phyloP scores from a whole-genome alignment of 2,888 invertebrate genomes.

The Nipponacmea schrenckii region DNA sequence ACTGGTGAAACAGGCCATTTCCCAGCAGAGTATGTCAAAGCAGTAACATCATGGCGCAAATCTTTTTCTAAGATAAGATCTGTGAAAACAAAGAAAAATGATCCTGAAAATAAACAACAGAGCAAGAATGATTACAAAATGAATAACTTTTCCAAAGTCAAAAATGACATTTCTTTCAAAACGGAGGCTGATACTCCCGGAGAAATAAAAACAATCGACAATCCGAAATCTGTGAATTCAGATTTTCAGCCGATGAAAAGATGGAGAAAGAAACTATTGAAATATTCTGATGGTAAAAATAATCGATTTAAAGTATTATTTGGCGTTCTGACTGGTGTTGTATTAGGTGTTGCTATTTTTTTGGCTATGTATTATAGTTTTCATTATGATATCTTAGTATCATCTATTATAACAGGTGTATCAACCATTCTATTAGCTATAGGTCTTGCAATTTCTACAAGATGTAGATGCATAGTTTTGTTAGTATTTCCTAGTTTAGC shows the following conservation, averaged over 20 bases:
- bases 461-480: constrained; percentile 9
- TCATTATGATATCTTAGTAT: background rate
- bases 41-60: background rate
- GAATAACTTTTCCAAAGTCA: background rate
- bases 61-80: background rate
- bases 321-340: constrained; percentile 1
- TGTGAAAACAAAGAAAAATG: background rate
- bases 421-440: constrained; percentile 10
- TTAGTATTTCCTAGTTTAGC: constrained; percentile 6
- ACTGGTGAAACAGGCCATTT: constrained; percentile 13
- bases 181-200: background rate
- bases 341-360: constrained; percentile 13
- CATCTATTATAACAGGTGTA: constrained; percentile 9
- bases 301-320: background rate
- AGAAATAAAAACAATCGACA: background rate
- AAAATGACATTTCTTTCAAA: background rate
- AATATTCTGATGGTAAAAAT: background rate
- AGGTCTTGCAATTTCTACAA: background rate
- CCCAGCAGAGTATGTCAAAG: constrained; percentile 6
- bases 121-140: background rate
- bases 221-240: background rate
- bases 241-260: background rate
- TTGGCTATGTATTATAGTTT: constrained; percentile 8
- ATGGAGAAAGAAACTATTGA: background rate
- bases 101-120: background rate